A percentile compares a stretch with the other conserved stretches of the same genome.
Conservation (phyloP, 2,797 vertebrate species). For the Molossus molossus region DNA sequence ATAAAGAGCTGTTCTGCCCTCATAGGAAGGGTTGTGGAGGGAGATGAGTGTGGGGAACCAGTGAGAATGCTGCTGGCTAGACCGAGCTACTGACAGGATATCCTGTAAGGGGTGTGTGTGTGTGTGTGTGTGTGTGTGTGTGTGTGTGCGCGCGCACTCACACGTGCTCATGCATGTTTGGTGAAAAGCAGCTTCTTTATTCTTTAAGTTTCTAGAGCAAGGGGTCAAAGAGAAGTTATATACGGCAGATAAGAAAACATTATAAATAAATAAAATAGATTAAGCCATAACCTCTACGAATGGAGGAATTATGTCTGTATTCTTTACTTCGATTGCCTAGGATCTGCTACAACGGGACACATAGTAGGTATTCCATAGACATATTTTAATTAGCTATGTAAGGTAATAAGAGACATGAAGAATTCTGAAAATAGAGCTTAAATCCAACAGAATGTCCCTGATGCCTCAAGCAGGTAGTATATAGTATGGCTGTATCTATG, state of each 20-base stretch:
- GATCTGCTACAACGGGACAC: not conserved
- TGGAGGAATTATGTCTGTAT: not conserved
- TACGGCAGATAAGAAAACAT: not conserved
- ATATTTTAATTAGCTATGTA: not conserved
- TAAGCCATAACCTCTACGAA: not conserved
- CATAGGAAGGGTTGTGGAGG: not conserved
- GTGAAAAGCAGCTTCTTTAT: not conserved
- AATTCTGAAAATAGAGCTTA: not conserved
- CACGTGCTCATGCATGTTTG: not conserved
- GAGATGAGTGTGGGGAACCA: not conserved
- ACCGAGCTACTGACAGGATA: not conserved
- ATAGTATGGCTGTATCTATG: not conserved
- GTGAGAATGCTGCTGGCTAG: not conserved
- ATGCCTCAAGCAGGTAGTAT: not conserved
- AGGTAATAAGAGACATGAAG: not conserved
- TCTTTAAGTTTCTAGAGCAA: conserved; percentile 20
- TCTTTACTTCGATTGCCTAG: not conserved
- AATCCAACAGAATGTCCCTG: not conserved
- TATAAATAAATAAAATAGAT: not conserved
- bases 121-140: not conserved
- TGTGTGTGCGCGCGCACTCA: rapidly evolving
- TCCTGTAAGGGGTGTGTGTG: not conserved
- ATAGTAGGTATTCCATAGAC: not conserved
- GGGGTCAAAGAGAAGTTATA: not conserved
- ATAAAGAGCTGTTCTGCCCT: not conserved